A percentile compares a stretch with the other conserved stretches of the same genome.
Conservation (phyloP, 2,888 invertebrate genomes). For the Lycophotia porphyrea region DNA sequence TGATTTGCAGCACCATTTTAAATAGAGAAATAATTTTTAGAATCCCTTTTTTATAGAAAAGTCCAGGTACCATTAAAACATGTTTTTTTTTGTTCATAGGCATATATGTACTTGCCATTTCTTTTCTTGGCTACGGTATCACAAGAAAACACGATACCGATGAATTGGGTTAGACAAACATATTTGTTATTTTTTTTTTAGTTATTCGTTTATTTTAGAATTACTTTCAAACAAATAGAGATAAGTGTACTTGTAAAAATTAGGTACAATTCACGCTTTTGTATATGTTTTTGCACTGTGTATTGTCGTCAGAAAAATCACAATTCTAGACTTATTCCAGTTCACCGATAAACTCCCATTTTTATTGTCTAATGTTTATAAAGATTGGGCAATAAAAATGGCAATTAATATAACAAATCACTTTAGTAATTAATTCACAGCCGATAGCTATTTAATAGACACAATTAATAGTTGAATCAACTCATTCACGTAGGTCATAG, state of each 20-base stretch:
- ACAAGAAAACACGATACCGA: conserved; percentile 81
- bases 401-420: conserved; percentile 47
- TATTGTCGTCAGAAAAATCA: conserved; percentile 41
- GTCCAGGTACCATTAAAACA: conserved; percentile 1
- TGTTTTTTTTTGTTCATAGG: conserved; percentile 78
- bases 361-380: conserved; percentile 44
- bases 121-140: conserved; percentile 82
- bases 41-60: neutral
- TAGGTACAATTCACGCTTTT: conserved; percentile 53
- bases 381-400: conserved; percentile 47
- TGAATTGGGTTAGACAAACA: conserved; percentile 82
- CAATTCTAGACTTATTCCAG: conserved; percentile 34
- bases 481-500: conserved; percentile 61
- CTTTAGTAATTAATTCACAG: conserved; percentile 39
- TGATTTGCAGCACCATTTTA: conserved; percentile 50
- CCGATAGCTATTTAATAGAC: conserved; percentile 29
- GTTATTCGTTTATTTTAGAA: conserved; percentile 49
- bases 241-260: conserved; percentile 34
- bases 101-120: conserved; percentile 83
- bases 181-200: conserved; percentile 39
- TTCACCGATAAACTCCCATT: conserved; percentile 10
- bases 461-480: conserved; percentile 55
- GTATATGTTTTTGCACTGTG: conserved; percentile 49
- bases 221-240: conserved; percentile 47
- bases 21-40: neutral